phyloP scores from a whole-genome alignment of 2,113 vertebrate species.

The Monarcha castaneiventris region DNA sequence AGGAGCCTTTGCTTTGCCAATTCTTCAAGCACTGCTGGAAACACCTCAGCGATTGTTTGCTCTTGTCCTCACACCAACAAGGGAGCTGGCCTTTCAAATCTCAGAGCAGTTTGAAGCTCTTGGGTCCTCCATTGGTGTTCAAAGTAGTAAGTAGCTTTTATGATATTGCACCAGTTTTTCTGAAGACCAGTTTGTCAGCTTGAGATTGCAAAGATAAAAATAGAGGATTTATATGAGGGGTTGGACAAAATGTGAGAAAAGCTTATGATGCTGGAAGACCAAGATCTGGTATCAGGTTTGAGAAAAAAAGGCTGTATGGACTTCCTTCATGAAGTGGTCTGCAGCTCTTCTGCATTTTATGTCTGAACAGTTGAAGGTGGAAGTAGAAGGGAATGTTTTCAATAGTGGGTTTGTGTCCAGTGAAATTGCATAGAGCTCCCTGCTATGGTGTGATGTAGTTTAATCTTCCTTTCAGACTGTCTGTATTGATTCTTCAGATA shows the following conservation, averaged over 20 bases:
- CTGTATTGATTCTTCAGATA: not conserved
- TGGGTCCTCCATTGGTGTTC: slow-evolving; percentile 94
- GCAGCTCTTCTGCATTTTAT: not conserved
- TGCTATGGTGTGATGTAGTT: not conserved
- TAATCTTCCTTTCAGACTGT: not conserved
- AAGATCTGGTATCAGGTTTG: not conserved
- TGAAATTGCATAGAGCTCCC: not conserved
- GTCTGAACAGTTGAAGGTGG: not conserved
- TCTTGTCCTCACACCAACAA: slow-evolving; percentile 92
- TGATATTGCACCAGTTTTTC: not conserved
- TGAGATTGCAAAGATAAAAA: not conserved
- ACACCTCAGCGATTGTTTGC: slow-evolving; percentile 90
- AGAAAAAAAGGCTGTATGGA: not conserved
- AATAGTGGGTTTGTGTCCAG: not conserved
- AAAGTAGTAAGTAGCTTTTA: slow-evolving; percentile 79
- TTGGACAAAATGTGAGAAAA: not conserved
- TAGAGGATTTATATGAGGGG: not conserved
- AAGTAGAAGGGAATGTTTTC: not conserved
- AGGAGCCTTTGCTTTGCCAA: slow-evolving; percentile 92
- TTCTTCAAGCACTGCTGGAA: slow-evolving; percentile 89
- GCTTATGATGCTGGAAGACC: not conserved
- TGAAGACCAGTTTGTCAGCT: not conserved
- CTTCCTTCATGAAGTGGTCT: not conserved
- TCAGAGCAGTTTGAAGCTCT: slow-evolving; percentile 97
- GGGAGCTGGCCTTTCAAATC: slow-evolving; percentile 97